Base-by-base conservation (phyloP, 2,797 vertebrate species). In the Lemur catta region DNA sequence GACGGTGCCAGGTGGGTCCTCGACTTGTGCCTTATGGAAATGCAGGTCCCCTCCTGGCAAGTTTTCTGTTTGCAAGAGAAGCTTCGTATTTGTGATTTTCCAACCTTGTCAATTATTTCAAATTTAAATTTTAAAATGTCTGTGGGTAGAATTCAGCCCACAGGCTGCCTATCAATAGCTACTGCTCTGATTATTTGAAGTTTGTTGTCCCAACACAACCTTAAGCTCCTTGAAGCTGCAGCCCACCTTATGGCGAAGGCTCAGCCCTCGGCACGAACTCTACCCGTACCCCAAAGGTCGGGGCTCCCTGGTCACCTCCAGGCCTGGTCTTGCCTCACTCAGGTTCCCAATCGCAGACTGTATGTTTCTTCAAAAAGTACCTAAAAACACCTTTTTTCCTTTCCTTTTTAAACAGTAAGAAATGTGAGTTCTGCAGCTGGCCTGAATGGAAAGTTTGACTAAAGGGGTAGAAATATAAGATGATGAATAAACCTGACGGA, bases 71-170 rank as follows among this genome's bases (percentile, higher is more conserved):
- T 89, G 26, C 24, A 69, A 79, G 65, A 89, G 24, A 84, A 50
- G 48, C 38, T 50, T 81, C 61, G 30, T 52, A 57, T 18, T 20
- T 43, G 35, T 33, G 35, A 78, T 61, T 82, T 82, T 89, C 81
- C 30, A 89, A 24, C 95, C 35, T 84, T 72, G 28, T 46, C 74
- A 43, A 48, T 75, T 93, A 91, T 41, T 93, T 89, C 63, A 65
- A 48, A 95, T 84, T 84, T 78, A 81, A 95, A 93, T 84, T 41
- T 22, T 78, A 86, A 94, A 76, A 35, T 65, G 11, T 33, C 41
- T 76, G 9, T 52, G 82, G 72, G 33, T 41, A 59, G 67, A 92
- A 59, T 6, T 75, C 20, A 35, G 67, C 35, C 14, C 5, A 35
- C 30, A 82, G 24, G 35, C 74, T 67, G 35, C 50, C 79, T 81